Base-by-base conservation (phyloP, 2,113 vertebrate genomes). In the Bubo scandiacus region DNA sequence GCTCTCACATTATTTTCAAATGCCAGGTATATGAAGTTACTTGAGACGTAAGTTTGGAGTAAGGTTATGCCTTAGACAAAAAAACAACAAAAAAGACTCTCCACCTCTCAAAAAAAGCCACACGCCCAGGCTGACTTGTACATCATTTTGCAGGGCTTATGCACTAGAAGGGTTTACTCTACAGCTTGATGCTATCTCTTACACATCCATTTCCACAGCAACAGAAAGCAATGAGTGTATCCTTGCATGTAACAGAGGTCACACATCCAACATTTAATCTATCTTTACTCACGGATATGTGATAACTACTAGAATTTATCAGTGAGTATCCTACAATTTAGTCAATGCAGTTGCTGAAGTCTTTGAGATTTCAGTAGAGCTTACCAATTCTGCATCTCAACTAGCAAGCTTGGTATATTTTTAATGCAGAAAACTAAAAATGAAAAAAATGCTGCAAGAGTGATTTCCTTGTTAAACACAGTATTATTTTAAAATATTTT, bases 251-350 rank as follows among this genome's bases (percentile, higher is more conserved):
- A 73, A 83, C 4, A 23, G 62, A 83, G 16, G 12, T 30, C 38
- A 75, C 11, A 58, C 29, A n/a, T 12, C 3, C 51, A 73, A 55
- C 16, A 70, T 49, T 32, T 51, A 12, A 84, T 23, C 29, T 42
- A 8, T 2, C 32, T 68, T 78, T 38, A 85, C 6, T 57, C 10
- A 27, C 0, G 0, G 22, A 5, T 29, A 70, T 4, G 5, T 32
- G 38, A 5, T 21, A 77, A 59, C 2, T 3, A 55, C 19, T 34
- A 40, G 19, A 81, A 85, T 26, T 17, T 38, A 26, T 4, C 14
- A 62, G n/a, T 19, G 20, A 70, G 17, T 52, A 52, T 16, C 78
- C n/a, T 72, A 47, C 16, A 63, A 23, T 52, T 30, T 10, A 82
- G 40, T 8, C 72, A 61, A 22, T 30, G 9, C 11, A 40, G 40